Conservation (phyloP, 2,113 vertebrate genomes). For the Gymnobelideus leadbeateri region DNA sequence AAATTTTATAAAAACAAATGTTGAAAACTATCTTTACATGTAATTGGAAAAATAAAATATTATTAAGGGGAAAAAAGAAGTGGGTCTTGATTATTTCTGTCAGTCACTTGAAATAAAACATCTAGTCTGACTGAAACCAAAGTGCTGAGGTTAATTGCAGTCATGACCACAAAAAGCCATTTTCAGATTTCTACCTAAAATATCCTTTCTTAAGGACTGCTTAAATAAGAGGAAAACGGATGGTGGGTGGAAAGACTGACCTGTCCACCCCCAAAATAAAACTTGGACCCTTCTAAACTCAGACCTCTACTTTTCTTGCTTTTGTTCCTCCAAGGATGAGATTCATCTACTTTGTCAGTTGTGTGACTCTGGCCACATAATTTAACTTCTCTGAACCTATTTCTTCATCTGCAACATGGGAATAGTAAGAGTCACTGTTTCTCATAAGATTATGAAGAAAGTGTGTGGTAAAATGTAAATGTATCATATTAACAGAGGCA, state of each 20-base stretch:
- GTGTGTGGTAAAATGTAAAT: background rate
- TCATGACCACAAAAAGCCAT: background rate
- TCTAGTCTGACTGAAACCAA: background rate
- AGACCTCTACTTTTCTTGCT: background rate
- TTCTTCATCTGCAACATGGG: background rate
- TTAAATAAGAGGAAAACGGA: background rate
- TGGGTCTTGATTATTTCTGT: background rate
- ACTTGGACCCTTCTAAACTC: background rate
- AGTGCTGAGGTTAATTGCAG: background rate
- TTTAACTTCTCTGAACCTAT: background rate
- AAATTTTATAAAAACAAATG: too few species aligned
- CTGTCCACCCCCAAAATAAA: background rate
- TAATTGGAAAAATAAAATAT: too few species aligned
- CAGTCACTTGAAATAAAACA: background rate
- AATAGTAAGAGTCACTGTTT: background rate
- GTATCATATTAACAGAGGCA: background rate
- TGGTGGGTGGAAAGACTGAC: background rate
- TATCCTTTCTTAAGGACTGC: background rate
- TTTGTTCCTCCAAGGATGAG: background rate
- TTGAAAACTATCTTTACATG: too few species aligned
- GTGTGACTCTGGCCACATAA: background rate
- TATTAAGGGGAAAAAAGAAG: too few species aligned
- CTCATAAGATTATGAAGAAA: background rate
- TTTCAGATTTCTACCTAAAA: background rate
- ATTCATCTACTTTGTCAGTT: background rate